Evolutionary conservation across 2,797 vertebrate genomes (phyloP), one percentile per base, ranked within the genome.

Genomic region (Tympanoctomys barrerae): DNA sequence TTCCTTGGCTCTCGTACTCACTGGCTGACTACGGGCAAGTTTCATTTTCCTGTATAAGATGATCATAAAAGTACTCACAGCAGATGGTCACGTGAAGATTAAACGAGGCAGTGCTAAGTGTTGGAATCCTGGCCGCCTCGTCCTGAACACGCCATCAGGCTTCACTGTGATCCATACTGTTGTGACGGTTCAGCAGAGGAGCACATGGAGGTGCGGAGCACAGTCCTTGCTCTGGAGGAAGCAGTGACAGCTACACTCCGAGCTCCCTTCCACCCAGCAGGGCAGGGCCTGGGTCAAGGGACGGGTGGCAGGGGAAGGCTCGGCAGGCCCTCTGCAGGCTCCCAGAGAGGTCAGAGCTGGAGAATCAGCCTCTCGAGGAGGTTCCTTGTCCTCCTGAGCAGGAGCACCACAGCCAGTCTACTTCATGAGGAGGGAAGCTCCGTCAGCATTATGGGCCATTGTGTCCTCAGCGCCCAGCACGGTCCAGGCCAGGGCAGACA

Each of bases 11-110:
- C 85, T 82, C 62, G 42, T 33, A 7, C 18, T 66, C 42, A 49
- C 7, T 52, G 39, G 39, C 81, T 88, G 64, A 54, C 57, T 5
- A 0, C 18, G 79, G 59, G 31, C 22, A 64, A 36, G 42, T n/a
- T 73, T 89, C 66, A 19, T 62, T 78, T 91, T 92, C 42, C 1
- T 92, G 62, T 91, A 70, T 90, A 59, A 64, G 62, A 31, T 33
- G 64, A 9, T 57, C 46, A 1, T 81, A 1, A 73, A 70, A 42
- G 80, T 11, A 39, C n/a, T 71, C 42, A 0, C 31, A 22, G 31
- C n/a, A 19, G 19, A 24, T 46, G 90, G 33, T 46, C n/a, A n/a
- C 39, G 33, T 5, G 4, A 26, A 64, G 81, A n/a, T 77, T 7
- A 31, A 42, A 13, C 6, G 54, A 80, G 66, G 24, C 1, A 8